phyloP scores from a whole-genome alignment of 2,888 invertebrate species.

The Adelognathus sp. region DNA sequence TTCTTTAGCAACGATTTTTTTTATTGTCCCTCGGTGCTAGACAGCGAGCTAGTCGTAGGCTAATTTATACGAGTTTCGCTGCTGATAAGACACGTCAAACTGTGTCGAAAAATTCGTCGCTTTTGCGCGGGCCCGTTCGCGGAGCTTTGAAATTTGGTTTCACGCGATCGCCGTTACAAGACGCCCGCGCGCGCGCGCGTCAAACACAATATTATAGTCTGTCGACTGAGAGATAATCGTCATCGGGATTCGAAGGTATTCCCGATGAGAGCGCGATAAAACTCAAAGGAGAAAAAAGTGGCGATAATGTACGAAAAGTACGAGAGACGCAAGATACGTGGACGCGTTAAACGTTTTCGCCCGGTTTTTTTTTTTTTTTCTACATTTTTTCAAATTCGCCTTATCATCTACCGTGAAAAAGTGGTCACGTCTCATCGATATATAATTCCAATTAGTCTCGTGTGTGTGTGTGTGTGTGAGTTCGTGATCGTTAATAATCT shows the following conservation, averaged over 20 bases:
- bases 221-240: conserved; percentile 4
- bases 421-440: conserved; percentile 22
- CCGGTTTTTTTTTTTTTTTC: not conserved
- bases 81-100: conserved; percentile 6
- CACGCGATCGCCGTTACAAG: not conserved
- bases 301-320: conserved; percentile 26
- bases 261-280: not conserved
- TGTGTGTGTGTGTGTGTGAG: no score
- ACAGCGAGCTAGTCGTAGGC: conserved; percentile 35
- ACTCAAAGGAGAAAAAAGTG: conserved; percentile 12
- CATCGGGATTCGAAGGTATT: not conserved
- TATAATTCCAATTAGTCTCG: conserved; percentile 43
- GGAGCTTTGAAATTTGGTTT: not conserved
- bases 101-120: not conserved
- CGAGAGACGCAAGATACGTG: conserved; percentile 46
- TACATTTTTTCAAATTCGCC: not conserved
- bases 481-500: conserved; percentile 30
- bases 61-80: conserved; percentile 26
- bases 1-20: conserved; percentile 40
- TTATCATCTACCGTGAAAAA: conserved; percentile 30
- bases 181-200: not conserved
- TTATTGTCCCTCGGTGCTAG: conserved; percentile 55
- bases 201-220: not conserved
- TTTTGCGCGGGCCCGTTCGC: not conserved
- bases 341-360: conserved; percentile 8